phyloP scores from a whole-genome alignment of 2,888 invertebrate species.

The Slavum lentiscoides region DNA sequence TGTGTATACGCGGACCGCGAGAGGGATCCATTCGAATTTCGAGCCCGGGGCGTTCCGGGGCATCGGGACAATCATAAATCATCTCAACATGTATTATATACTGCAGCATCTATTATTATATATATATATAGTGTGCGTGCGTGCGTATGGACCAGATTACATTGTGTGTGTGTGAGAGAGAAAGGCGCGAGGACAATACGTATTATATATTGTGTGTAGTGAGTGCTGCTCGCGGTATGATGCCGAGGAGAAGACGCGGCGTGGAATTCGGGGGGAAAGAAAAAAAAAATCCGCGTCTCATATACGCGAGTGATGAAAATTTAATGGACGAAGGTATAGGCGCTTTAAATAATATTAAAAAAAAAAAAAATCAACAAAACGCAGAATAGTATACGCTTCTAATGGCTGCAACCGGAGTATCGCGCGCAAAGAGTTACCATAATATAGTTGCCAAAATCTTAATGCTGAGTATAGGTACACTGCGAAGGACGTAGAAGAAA shows the following conservation, averaged over 20 bases:
- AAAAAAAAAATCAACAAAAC: not conserved
- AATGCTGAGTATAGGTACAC: no score
- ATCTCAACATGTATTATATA: constrained; percentile 48
- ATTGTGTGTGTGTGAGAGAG: constrained; percentile 19
- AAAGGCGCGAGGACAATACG: constrained; percentile 14
- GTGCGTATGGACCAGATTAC: constrained; percentile 42
- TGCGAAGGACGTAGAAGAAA: no score
- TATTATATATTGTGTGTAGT: constrained; percentile 4
- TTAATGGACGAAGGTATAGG: constrained; percentile 29
- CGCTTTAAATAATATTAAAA: constrained; percentile 19
- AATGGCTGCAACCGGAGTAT: not conserved
- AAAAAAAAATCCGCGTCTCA: constrained; percentile 22
- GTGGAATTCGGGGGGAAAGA: not conserved
- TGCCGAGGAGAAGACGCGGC: constrained; percentile 28
- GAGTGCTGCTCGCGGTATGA: not conserved
- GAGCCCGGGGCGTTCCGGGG: constrained; percentile 48
- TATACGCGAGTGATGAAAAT: not conserved
- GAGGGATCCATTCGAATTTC: constrained; percentile 49
- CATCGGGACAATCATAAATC: constrained; percentile 48
- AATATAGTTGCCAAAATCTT: no score
- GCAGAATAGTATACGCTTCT: not conserved
- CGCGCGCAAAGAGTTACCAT: not conserved
- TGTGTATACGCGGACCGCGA: not conserved
- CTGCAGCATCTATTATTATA: no score
- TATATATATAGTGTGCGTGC: not conserved